Conservation (phyloP, 2,113 vertebrate species). For the Pygathrix nemaeus region DNA sequence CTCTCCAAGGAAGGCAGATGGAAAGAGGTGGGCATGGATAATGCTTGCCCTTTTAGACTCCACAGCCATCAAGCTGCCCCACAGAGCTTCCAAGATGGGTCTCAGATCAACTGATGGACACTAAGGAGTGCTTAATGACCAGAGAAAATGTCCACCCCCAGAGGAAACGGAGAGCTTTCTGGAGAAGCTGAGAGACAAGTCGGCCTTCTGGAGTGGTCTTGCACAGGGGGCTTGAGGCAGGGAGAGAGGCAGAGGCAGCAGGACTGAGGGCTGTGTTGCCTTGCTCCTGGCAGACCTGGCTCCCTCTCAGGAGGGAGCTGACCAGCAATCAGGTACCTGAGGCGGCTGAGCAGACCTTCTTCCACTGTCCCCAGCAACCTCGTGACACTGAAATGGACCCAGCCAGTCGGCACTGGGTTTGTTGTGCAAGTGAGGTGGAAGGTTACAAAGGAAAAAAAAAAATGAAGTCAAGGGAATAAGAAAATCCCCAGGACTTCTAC, state of each 20-base stretch:
- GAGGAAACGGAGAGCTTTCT: neutral
- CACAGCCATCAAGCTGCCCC: neutral
- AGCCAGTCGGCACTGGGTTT: neutral
- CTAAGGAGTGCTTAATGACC: neutral
- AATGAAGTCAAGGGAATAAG: neutral
- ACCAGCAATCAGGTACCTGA: neutral
- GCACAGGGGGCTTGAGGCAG: neutral
- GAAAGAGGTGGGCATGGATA: neutral
- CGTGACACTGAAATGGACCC: neutral
- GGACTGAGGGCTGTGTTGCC: rapidly evolving
- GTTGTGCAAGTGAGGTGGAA: neutral
- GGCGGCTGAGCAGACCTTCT: neutral
- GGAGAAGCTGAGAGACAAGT: neutral
- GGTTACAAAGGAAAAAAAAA: conserved; percentile 16
- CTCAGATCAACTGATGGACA: neutral
- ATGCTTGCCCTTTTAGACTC: neutral
- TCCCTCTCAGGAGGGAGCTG: neutral
- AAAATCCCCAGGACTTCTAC: neutral
- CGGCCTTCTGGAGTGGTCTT: neutral
- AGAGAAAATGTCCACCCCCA: neutral
- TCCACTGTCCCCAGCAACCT: neutral
- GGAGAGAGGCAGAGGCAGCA: neutral
- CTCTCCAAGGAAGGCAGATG: conserved; percentile 35
- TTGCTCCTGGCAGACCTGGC: neutral
- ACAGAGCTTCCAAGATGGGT: neutral